A percentile compares a stretch with the other conserved stretches of the same genome.
Evolutionary conservation across 2,888 invertebrate species (phyloP).

Genomic region (Apamea crenata): DNA sequence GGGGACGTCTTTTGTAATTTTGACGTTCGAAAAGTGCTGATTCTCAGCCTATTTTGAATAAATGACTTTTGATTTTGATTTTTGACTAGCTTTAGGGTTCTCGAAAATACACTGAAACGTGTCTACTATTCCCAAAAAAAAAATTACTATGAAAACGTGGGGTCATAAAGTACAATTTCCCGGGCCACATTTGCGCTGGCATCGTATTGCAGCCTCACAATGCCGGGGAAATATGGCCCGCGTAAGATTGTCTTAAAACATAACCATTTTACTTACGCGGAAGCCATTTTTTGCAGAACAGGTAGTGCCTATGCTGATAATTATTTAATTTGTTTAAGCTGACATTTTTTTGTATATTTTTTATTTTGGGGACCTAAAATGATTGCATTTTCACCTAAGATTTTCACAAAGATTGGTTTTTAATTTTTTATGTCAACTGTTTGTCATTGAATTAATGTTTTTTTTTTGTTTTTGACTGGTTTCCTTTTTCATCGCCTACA

Average conservation of each 20-base stretch:
- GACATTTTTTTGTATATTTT: slow-evolving; percentile 40
- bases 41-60: too few relatives aligned
- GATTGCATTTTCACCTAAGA: not conserved
- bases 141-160: not conserved
- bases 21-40: too few relatives aligned
- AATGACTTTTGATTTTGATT: too few relatives aligned
- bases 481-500: slow-evolving; percentile 9
- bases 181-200: not conserved
- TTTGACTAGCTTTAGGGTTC: not conserved
- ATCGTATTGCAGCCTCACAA: not conserved
- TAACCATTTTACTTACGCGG: slow-evolving; percentile 39
- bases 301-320: slow-evolving; percentile 3
- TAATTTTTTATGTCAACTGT: slow-evolving; percentile 1
- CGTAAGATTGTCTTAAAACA: not conserved
- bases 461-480: slow-evolving; percentile 28
- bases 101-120: not conserved
- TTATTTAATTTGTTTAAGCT: slow-evolving; percentile 2
- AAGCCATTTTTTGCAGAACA: slow-evolving; percentile 35
- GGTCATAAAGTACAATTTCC: not conserved
- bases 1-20: too few relatives aligned
- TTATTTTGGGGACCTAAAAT: not conserved
- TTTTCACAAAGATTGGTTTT: slow-evolving; percentile 9
- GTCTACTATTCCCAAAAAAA: not conserved
- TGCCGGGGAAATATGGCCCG: not conserved
- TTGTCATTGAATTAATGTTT: slow-evolving; percentile 23